Evolutionary conservation across 1,140 invertebrate species (phyloP), one percentile per base, ranked within the genome.

Genomic region (Trypoxylus dichotomus): DNA sequence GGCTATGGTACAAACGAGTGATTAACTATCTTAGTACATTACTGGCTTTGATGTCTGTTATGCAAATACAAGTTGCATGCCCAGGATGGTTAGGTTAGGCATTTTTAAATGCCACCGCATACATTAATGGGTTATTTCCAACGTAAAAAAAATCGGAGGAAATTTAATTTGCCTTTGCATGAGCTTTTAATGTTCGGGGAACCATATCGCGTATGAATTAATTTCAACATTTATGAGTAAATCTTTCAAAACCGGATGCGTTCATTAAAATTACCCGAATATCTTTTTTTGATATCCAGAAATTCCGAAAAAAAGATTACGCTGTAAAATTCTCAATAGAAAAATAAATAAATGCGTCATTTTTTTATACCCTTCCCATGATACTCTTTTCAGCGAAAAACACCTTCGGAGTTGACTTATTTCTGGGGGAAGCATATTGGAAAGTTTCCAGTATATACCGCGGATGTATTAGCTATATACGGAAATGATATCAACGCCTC

Each of bases 391-490:
- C 76, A 88, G 85, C 87, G 86, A 76, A 83, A 84, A 58, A 87
- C 88, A 3, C 84, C 85, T 1, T 84, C 85, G 74, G 85, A 87
- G 71, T 82, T 86, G 47, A 85, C 88, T 24, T 88, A 90, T 78
- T 81, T 92, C 0, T 88, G 89, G 81, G 78, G 87, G 19, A 85
- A 87, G 73, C 90, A 90, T 25, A 87, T 83, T 19, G 83, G 86
- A 5, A 75, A 81, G 24, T 86, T 87, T 83, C 87, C 88, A 0
- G 80, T 85, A 63, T 90, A 90, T 78, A 86, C 87, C 0, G 76
- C 91, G 2, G 92, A 92, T 80, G 89, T 90, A 37, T 89, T 87
- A 21, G 58, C 89, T 0, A 86, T 89, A 78, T 88, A 91, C 79
- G 88, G 88, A 1, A 87, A 87, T 0, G 85, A 89, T 47, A 85